phyloP scores from a whole-genome alignment of 2,113 vertebrate species.

The Isichthys henryi region DNA sequence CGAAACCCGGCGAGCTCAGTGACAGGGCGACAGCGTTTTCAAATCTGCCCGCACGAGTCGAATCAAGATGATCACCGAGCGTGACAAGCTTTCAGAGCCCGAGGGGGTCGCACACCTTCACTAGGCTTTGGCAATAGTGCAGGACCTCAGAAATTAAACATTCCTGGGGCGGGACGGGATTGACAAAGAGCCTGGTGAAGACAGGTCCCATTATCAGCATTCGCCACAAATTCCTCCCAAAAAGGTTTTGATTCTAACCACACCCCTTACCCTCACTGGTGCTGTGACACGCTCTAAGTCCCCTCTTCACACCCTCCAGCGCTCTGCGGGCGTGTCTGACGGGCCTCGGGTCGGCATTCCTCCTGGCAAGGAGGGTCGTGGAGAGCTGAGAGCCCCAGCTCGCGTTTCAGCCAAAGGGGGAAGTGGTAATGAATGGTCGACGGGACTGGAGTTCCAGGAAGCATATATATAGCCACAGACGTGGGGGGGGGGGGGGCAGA shows the following conservation, averaged over 20 bases:
- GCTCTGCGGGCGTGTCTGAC: neutral
- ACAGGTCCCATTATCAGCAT: neutral
- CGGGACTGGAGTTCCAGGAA: neutral
- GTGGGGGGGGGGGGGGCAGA: neutral
- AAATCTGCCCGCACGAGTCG: neutral
- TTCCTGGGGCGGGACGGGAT: neutral
- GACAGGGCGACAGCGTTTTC: neutral
- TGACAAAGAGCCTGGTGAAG: neutral
- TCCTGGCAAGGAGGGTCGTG: neutral
- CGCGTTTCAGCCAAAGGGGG: neutral
- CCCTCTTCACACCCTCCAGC: neutral
- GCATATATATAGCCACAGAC: neutral
- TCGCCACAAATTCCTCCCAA: neutral
- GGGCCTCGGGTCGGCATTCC: neutral
- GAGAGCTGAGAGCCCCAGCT: neutral
- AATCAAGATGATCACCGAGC: neutral
- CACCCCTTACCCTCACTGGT: neutral
- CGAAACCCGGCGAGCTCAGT: neutral
- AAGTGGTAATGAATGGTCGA: neutral
- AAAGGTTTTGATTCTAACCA: neutral
- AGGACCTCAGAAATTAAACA: neutral
- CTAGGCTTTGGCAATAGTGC: neutral
- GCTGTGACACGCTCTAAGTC: neutral
- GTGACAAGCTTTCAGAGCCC: neutral
- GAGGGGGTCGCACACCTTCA: neutral